These are phyloP conservation scores for Trichogramma pretiosum DNA, from an alignment of 1,140 invertebrate genomes.

Conservation along the genomic window DNA sequence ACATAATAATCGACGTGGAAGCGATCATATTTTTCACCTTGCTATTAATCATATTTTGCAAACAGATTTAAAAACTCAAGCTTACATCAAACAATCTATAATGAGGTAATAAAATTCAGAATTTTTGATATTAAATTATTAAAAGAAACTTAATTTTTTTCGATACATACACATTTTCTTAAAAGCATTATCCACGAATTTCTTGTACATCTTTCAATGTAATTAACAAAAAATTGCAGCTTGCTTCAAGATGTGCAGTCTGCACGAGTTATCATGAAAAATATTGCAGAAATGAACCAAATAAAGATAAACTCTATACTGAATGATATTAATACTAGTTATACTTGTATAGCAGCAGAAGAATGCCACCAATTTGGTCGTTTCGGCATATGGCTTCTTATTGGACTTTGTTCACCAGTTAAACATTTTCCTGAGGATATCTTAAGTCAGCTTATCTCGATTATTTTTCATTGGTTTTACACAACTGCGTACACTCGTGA, in stretches of 20 bases:
- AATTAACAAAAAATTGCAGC: neutral
- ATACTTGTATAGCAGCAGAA: slow-evolving; percentile 43
- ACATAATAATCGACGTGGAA: slow-evolving; percentile 75
- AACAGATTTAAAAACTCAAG: slow-evolving; percentile 82
- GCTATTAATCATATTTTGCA: slow-evolving; percentile 77
- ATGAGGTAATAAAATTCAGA: slow-evolving; percentile 75
- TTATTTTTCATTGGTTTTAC: slow-evolving; percentile 99
- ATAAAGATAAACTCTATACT: no score
- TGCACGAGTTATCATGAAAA: slow-evolving; percentile 2
- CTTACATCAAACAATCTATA: slow-evolving; percentile 93
- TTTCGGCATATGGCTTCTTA: slow-evolving; percentile 94
- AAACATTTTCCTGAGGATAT: slow-evolving; percentile 78
- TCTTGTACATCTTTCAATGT: no score
- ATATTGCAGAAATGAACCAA: slow-evolving; percentile 39
- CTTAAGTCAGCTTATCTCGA: slow-evolving; percentile 83
- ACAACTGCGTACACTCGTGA: slow-evolving; percentile 92
- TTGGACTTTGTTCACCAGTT: slow-evolving; percentile 84
- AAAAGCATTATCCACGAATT: no score
- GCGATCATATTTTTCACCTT: slow-evolving; percentile 83
- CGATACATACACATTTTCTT: no score
- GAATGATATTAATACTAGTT: no score
- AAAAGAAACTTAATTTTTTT: no score
- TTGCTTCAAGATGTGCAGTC: neutral
- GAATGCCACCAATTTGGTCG: slow-evolving; percentile 84
- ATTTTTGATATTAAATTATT: no score